phyloP scores from a whole-genome alignment of 2,113 vertebrate species.

The Cyprinus carpio region DNA sequence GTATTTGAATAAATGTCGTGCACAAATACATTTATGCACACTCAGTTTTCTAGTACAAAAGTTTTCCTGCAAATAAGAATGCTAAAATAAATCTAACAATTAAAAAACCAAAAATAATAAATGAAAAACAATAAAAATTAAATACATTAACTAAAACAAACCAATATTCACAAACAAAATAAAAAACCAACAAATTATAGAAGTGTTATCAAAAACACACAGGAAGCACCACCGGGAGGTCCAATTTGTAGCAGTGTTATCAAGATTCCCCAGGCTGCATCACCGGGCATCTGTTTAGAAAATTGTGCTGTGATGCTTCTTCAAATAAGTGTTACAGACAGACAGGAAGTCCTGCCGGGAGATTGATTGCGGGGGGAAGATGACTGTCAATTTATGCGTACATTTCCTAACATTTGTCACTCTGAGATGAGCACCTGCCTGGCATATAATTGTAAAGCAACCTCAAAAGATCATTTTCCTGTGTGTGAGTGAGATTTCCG shows the following conservation, averaged over 20 bases:
- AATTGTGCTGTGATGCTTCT: background rate
- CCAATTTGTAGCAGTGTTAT: background rate
- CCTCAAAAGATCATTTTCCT: background rate
- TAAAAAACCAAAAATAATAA: too few species aligned
- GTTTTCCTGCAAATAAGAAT: too few species aligned
- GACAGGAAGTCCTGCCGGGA: conserved; percentile 8
- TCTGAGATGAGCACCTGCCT: conserved; percentile 13
- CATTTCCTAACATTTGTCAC: conserved; percentile 23
- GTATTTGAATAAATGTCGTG: too few species aligned
- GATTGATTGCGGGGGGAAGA: background rate
- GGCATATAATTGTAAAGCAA: background rate
- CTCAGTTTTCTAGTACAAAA: too few species aligned
- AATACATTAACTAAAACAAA: too few species aligned
- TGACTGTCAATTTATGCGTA: conserved; percentile 18
- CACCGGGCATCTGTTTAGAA: background rate
- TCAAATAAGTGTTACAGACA: conserved; percentile 35
- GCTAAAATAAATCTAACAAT: too few species aligned
- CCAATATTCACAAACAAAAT: too few species aligned
- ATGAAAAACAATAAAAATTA: too few species aligned
- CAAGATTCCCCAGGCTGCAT: background rate
- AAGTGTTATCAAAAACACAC: too few species aligned
- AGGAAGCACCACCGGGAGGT: too few species aligned
- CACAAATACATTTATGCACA: too few species aligned
- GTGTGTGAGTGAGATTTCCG: background rate
- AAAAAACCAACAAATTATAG: too few species aligned